Base-by-base conservation (phyloP, 30 jellyfish, hydroid and myxozoan genomes). In the Haliclystus octoradiatus region DNA sequence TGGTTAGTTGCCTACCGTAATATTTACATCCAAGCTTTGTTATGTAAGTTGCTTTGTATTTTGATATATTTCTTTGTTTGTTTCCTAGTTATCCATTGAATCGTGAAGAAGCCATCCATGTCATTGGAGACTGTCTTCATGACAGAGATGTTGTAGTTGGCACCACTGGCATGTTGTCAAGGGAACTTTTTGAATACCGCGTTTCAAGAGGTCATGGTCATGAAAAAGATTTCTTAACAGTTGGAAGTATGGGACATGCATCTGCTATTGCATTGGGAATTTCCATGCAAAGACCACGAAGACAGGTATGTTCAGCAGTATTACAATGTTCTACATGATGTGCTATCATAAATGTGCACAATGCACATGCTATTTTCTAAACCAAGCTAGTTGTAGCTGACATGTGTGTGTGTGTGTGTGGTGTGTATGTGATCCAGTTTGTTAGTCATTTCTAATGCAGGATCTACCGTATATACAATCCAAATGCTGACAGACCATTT, bases 241-340 rank as follows among this genome's bases (percentile, higher is more conserved):
- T 89, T 71, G 98, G 98, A 27, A 89, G 98, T 32, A 89, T 89
- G 98, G 98, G 98, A 7, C 98, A 89, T 70, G 95, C 98, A 4
- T 89, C 98, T 0, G 98, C 98, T 27, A 89, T 89, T 78, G 98
- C 98, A 4, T 57, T 89, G 35, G 98, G 98, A 3, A 80, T 89
- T 31, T 90, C 98, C 14, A 51, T 84, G 60, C 87, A 81, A 35
- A 71, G 87, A 51, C 94, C 95, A 30, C 67, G 94, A 61, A 47
- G 98, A 81, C 95, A 89, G 93, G 98, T 81, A 47, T 40, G 57
- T n/a, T n/a, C n/a, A n/a, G n/a, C n/a, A n/a, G n/a, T n/a, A n/a
- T n/a, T n/a, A n/a, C n/a, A n/a, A n/a, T n/a, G n/a, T n/a, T n/a
- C n/a, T n/a, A n/a, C n/a, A n/a, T n/a, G n/a, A n/a, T n/a, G n/a